Evolutionary conservation across 2,797 vertebrate genomes (phyloP).

Genomic region (Hippopotamyrus pictus): DNA sequence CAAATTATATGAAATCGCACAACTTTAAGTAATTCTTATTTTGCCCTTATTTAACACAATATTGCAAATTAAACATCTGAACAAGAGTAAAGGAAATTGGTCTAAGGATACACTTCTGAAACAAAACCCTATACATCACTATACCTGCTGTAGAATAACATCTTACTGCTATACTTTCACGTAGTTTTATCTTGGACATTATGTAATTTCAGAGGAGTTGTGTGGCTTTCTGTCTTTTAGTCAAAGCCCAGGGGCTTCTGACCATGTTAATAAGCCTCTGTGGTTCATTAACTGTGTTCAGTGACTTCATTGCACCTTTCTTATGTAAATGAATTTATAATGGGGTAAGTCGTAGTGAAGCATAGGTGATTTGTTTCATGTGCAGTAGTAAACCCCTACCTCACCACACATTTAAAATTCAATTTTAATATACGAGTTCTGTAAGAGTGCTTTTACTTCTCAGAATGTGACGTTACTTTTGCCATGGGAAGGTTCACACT

Average conservation of each 20-base stretch:
- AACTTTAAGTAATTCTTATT: neutral
- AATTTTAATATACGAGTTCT: neutral
- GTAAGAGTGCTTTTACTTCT: neutral
- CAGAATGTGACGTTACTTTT: neutral
- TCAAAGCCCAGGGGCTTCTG: neutral
- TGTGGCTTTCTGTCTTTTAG: neutral
- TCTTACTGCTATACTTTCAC: neutral
- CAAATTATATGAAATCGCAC: neutral
- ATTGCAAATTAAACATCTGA: neutral
- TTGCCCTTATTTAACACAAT: neutral
- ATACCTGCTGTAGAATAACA: neutral
- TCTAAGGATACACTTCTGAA: neutral
- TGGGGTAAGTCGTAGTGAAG: neutral
- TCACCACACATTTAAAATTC: neutral
- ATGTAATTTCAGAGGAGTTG: neutral
- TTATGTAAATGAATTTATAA: neutral
- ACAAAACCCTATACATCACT: neutral
- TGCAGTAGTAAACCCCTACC: neutral
- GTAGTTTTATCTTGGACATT: neutral
- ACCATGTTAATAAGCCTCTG: neutral
- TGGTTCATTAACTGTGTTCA: neutral
- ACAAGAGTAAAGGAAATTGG: neutral
- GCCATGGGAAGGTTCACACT: neutral
- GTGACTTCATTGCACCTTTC: neutral
- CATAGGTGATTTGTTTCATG: neutral